A percentile compares a stretch with the other conserved stretches of the same genome.
Evolutionary conservation across 2,113 vertebrate genomes (phyloP).

Genomic region (Aegotheles bennettii): DNA sequence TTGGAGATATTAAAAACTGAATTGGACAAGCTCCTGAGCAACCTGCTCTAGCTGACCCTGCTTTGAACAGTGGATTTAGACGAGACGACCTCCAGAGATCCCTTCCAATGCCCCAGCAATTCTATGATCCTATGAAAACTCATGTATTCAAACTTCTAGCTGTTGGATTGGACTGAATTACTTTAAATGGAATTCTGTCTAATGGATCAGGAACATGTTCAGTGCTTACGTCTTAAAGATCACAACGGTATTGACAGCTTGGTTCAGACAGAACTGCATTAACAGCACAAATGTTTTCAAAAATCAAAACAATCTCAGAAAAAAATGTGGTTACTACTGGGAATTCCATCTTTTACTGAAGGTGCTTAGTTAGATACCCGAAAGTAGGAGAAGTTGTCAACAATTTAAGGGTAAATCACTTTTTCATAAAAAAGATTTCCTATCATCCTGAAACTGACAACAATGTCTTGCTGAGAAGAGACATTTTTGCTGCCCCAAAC

Average conservation of each 20-base stretch:
- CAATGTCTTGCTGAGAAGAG: background rate
- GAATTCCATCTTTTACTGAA: background rate
- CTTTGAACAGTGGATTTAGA: background rate
- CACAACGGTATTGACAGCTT: background rate
- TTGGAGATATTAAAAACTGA: no score
- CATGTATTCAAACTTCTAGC: background rate
- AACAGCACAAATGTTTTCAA: background rate
- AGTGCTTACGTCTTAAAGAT: background rate
- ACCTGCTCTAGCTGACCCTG: background rate
- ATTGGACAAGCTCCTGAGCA: background rate
- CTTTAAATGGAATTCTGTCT: background rate
- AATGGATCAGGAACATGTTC: background rate
- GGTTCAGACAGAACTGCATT: background rate
- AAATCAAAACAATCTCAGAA: background rate
- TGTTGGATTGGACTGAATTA: background rate
- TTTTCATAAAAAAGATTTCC: background rate
- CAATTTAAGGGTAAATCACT: background rate
- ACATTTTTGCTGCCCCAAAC: background rate
- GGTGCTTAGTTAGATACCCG: background rate
- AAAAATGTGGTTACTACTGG: background rate
- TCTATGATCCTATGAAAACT: background rate
- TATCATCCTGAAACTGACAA: background rate
- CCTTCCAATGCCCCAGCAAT: background rate
- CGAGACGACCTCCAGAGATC: background rate
- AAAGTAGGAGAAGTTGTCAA: background rate